A percentile compares a stretch with the other conserved stretches of the same genome.
phyloP scores from a whole-genome alignment of 2,113 vertebrate species.

The Verasper variegatus region DNA sequence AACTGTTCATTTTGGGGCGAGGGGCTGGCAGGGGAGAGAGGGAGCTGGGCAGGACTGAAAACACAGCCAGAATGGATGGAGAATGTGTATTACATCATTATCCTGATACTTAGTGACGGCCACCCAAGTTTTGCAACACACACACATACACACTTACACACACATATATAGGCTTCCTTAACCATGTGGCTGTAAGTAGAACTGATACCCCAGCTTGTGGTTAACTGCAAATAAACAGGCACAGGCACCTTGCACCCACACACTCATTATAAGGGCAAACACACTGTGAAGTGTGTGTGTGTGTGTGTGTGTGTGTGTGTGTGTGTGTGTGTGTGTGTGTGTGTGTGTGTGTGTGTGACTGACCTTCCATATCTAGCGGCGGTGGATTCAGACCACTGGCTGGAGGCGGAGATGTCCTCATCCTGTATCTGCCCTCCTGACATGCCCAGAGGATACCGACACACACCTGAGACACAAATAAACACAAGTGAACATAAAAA shows the following conservation, averaged over 20 bases:
- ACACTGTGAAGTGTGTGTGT: constrained; percentile 7
- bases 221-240: constrained; percentile 60
- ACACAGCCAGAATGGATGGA: constrained; percentile 42
- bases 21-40: constrained; percentile 29
- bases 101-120: constrained; percentile 53
- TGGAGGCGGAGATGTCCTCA: constrained; percentile 96
- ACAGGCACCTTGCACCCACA: constrained; percentile 34
- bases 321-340: constrained; percentile 17
- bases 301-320: constrained; percentile 19
- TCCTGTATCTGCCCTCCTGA: constrained; percentile 94
- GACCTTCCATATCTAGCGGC: constrained; percentile 96
- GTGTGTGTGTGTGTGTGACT: constrained; percentile 42
- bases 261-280: constrained; percentile 46
- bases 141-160: constrained; percentile 21
- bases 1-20: constrained; percentile 65
- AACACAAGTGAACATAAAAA: neutral
- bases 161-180: constrained; percentile 14
- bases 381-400: constrained; percentile 98
- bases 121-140: constrained; percentile 63
- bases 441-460: constrained; percentile 96
- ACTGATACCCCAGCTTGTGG: constrained; percentile 56
- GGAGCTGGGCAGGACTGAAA: constrained; percentile 43
- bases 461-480: constrained; percentile 84
- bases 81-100: constrained; percentile 66
- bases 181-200: constrained; percentile 41